A percentile compares a stretch with the other conserved stretches of the same genome.
These are phyloP conservation scores for Boulengerochromis microlepis DNA, from an alignment of 2,113 vertebrate genomes.

Conservation along the genomic window DNA sequence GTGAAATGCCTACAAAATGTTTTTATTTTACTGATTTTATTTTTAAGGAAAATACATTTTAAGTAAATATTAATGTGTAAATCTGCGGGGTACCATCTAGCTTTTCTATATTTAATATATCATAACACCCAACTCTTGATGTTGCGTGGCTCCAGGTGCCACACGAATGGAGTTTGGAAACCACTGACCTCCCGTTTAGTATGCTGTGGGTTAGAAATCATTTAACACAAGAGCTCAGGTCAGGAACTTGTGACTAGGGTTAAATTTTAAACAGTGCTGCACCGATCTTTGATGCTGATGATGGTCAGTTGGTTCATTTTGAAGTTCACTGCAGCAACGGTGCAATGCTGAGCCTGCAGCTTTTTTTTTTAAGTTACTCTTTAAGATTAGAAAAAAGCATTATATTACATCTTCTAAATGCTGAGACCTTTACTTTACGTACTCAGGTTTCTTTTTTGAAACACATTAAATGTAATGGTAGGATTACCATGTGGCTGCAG, in stretches of 20 bases:
- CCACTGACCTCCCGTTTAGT: background rate
- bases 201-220: background rate
- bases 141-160: background rate
- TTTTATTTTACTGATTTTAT: background rate
- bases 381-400: background rate
- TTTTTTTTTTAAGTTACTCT: background rate
- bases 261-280: background rate
- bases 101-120: background rate
- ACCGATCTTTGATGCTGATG: background rate
- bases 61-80: background rate
- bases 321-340: background rate
- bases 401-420: no score
- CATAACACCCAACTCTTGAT: background rate
- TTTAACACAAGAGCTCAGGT: background rate
- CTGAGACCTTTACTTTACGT: background rate
- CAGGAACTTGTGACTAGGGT: background rate
- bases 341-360: background rate
- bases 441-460: background rate
- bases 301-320: background rate
- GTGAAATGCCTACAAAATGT: background rate
- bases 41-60: background rate
- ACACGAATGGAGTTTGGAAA: background rate
- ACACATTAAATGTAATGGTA: background rate
- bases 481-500: background rate
- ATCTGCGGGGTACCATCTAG: background rate